A percentile compares a stretch with the other conserved stretches of the same genome.
These are phyloP conservation scores for Pachyuromys duprasi DNA, from an alignment of 2,797 vertebrate species.

Conservation along the genomic window DNA sequence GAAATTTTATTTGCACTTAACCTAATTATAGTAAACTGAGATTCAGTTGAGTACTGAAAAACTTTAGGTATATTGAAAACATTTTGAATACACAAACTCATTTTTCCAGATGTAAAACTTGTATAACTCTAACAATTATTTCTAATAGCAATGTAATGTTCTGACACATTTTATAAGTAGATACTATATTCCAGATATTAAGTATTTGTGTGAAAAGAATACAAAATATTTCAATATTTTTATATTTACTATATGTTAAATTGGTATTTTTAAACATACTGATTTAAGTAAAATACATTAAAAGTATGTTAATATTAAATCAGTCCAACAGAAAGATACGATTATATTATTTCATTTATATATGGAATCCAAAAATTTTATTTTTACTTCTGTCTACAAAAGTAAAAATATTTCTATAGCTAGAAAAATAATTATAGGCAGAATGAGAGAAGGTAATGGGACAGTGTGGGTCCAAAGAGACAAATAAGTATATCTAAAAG, in stretches of 20 bases:
- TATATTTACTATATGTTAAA: constrained; percentile 23
- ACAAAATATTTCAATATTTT: constrained; percentile 36
- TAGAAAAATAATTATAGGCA: neutral
- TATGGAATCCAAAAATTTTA: neutral
- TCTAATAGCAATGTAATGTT: neutral
- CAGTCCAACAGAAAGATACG: neutral
- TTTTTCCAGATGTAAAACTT: constrained; percentile 28
- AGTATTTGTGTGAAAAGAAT: constrained; percentile 24
- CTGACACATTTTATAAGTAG: neutral
- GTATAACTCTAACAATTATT: constrained; percentile 40
- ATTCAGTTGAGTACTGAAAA: constrained; percentile 45
- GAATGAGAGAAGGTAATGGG: neutral
- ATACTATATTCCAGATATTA: neutral
- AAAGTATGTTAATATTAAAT: constrained; percentile 6
- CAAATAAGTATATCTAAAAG: neutral
- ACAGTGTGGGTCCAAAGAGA: neutral
- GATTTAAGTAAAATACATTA: neutral
- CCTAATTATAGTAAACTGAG: constrained; percentile 13
- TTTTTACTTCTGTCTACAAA: neutral
- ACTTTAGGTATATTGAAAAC: neutral
- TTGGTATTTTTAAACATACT: neutral
- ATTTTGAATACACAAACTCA: constrained; percentile 21
- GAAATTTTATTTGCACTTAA: constrained; percentile 42
- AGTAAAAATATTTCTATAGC: neutral
- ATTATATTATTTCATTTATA: neutral